Conservation (phyloP, 2,113 vertebrate genomes). For the Procavia capensis region DNA sequence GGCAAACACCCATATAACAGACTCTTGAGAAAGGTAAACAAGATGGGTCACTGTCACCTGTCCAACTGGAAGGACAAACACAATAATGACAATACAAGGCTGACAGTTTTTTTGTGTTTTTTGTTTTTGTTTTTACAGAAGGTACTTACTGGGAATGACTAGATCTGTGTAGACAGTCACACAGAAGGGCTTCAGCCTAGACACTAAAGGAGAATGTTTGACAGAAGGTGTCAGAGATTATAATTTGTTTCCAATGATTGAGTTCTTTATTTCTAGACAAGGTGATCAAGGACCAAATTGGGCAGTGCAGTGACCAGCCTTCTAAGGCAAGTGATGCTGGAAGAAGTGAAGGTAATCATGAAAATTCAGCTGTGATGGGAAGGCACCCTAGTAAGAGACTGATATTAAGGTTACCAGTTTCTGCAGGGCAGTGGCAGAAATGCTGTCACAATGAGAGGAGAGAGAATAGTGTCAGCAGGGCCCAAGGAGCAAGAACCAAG, state of each 20-base stretch:
- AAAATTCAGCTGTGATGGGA: neutral
- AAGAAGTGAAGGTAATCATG: neutral
- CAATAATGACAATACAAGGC: neutral
- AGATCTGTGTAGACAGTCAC: neutral
- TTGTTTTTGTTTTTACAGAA: neutral
- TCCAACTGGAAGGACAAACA: neutral
- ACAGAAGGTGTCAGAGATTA: neutral
- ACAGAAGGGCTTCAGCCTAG: neutral
- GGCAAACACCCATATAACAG: neutral
- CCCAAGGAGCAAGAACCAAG: neutral
- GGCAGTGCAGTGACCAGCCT: neutral
- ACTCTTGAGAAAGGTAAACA: neutral
- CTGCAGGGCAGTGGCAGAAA: neutral
- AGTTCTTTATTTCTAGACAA: slow-evolving; percentile 17
- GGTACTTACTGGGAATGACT: neutral
- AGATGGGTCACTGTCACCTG: neutral
- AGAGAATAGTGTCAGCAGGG: neutral
- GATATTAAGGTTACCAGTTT: neutral
- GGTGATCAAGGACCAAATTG: neutral
- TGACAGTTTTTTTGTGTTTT: too few species aligned
- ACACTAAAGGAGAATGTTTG: neutral
- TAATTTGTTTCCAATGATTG: neutral
- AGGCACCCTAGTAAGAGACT: neutral
- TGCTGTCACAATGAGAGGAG: neutral
- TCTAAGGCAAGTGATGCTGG: neutral